phyloP scores from a whole-genome alignment of 2,888 invertebrate genomes.

The Macropis europaea region DNA sequence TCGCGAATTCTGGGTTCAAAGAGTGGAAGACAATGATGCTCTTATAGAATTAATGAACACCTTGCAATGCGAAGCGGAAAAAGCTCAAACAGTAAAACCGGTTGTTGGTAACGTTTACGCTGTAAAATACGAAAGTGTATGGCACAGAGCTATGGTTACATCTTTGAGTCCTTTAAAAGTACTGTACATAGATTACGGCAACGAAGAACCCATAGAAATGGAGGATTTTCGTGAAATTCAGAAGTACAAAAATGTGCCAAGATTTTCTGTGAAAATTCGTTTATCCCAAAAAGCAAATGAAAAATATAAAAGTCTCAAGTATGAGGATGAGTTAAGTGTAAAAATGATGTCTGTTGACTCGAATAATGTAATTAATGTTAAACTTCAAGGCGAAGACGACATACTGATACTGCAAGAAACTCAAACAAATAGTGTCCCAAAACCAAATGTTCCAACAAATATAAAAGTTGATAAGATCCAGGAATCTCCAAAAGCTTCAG shows the following conservation, averaged over 20 bases:
- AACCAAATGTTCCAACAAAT: not conserved
- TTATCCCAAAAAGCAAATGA: slow-evolving; percentile 17
- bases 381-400: slow-evolving; percentile 36
- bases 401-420: not conserved
- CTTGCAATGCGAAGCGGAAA: slow-evolving; percentile 37
- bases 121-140: slow-evolving; percentile 46
- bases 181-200: slow-evolving; percentile 68
- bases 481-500: not conserved
- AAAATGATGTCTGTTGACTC: slow-evolving; percentile 42
- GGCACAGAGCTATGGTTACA: slow-evolving; percentile 66
- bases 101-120: slow-evolving; percentile 61
- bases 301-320: slow-evolving; percentile 25
- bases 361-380: slow-evolving; percentile 38
- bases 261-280: slow-evolving; percentile 51
- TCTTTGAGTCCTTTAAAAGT: slow-evolving; percentile 58
- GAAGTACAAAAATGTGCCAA: slow-evolving; percentile 33
- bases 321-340: slow-evolving; percentile 50
- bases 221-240: slow-evolving; percentile 58
- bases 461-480: not conserved
- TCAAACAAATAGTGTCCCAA: not conserved
- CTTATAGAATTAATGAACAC: slow-evolving; percentile 50
- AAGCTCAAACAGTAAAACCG: slow-evolving; percentile 24
- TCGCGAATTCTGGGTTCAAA: slow-evolving; percentile 65
- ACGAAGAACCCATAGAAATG: slow-evolving; percentile 41
- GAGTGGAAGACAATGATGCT: slow-evolving; percentile 26